Evolutionary conservation across 1,140 invertebrate genomes (phyloP).

Genomic region (Lysiphlebus fabarum): DNA sequence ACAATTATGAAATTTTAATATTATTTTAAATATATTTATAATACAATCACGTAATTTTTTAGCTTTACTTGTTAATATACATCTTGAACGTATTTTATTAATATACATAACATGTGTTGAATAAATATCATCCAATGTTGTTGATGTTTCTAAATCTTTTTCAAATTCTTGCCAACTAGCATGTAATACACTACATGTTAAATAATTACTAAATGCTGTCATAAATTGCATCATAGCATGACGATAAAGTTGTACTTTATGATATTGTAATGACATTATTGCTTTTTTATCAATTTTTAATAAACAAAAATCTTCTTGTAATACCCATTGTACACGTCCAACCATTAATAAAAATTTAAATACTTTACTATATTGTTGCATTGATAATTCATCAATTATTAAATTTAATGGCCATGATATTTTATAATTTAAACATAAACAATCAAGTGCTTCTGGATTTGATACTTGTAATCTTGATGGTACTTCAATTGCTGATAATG

Average conservation of each 20-base stretch:
- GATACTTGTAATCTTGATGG: constrained; percentile 41
- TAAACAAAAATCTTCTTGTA: constrained; percentile 64
- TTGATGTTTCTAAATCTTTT: constrained; percentile 60
- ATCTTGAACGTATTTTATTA: constrained; percentile 67
- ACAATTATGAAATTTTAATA: constrained; percentile 67
- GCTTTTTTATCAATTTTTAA: constrained; percentile 44
- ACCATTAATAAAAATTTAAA: constrained; percentile 74
- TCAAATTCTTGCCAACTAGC: constrained; percentile 69
- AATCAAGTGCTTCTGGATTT: constrained; percentile 63
- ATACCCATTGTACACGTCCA: constrained; percentile 68
- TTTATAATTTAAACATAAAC: constrained; percentile 66
- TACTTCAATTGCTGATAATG: constrained; percentile 39
- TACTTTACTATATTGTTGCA: constrained; percentile 67
- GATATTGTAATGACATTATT: constrained; percentile 41
- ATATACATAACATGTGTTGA: constrained; percentile 67
- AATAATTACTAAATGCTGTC: constrained; percentile 68
- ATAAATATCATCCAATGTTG: constrained; percentile 68
- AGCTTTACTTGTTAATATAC: constrained; percentile 66
- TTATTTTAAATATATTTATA: constrained; percentile 66
- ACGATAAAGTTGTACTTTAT: constrained; percentile 61
- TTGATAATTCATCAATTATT: constrained; percentile 65
- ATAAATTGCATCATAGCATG: constrained; percentile 73
- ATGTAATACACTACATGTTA: constrained; percentile 67
- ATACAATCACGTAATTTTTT: constrained; percentile 63
- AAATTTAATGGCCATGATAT: constrained; percentile 75